Percentiles rank a stretch among this genome's conserved stretches.
Conservation (phyloP, 2,797 vertebrate genomes). For the Astyanax mexicanus region DNA sequence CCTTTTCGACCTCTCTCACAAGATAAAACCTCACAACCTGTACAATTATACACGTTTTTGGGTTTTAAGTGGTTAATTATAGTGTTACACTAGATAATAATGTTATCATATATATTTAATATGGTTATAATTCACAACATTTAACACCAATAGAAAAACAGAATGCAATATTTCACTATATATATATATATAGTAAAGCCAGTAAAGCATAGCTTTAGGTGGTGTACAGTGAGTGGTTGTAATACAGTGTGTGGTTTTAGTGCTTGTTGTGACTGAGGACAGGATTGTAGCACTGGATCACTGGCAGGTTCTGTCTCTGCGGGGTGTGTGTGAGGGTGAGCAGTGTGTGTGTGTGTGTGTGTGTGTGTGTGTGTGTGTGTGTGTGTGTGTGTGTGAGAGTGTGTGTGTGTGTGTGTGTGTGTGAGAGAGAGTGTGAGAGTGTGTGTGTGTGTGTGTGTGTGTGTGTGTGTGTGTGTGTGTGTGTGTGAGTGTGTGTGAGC, state of each 20-base stretch:
- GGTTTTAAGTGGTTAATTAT: too few relatives aligned
- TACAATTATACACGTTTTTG: too few relatives aligned
- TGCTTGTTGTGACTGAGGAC: slow-evolving; percentile 46
- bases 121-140: too few relatives aligned
- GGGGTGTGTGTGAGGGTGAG: background rate
- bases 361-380: too few relatives aligned
- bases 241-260: slow-evolving; percentile 41
- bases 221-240: background rate
- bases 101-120: too few relatives aligned
- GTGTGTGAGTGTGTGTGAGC: background rate
- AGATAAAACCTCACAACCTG: too few relatives aligned
- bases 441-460: background rate
- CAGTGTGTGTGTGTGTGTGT: slow-evolving; percentile 35
- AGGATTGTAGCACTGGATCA: slow-evolving; percentile 36
- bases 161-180: too few relatives aligned
- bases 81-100: too few relatives aligned
- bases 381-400: slow-evolving; percentile 12
- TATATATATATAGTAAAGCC: too few relatives aligned
- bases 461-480: background rate
- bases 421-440: slow-evolving; percentile 1
- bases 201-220: too few relatives aligned
- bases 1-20: too few relatives aligned
- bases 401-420: slow-evolving; percentile 27
- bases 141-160: too few relatives aligned
- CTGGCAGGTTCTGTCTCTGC: slow-evolving; percentile 17